Base-by-base conservation (phyloP, 2,888 invertebrate genomes). In the Athetis lepigone region DNA sequence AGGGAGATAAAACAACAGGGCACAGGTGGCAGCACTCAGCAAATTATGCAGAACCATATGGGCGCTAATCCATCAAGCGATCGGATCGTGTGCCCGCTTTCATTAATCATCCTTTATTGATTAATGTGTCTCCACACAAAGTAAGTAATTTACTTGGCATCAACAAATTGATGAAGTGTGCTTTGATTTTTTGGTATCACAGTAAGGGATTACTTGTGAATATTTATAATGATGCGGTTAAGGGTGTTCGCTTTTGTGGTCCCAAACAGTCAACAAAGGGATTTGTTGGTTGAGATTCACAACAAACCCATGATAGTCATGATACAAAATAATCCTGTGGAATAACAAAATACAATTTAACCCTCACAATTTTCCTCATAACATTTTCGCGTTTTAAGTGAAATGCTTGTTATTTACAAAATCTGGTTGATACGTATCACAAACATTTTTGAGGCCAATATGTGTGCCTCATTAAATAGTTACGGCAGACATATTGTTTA, bases 41-140 rank as follows among this genome's bases (percentile, higher is more conserved):
- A 89, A 91, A 93, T 94, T 93, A 94, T 93, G 92, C 93, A 90
- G 90, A 89, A 87, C 89, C 93, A 92, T 92, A 92, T 92, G 94
- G 92, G 84, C 86, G 90, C 92, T 93, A 95, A 94, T 94, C 93
- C 93, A 94, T 95, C 94, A 95, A 89, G 80, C 90, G 89, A 92
- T 92, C 90, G 89, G 89, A 90, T 90, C 89, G 87, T 86, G 85
- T 81, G 89, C 87, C 82, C 77, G 85, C 88, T 86, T 82, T 84
- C 93, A 95, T 95, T 93, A 94, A 95, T 95, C 94, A 95, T 91
- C 87, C 90, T 86, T 85, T 90, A 94, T 94, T 94, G 94, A 94
- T 95, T 94, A 93, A 94, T 93, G 92, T 92, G 91, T 93, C 90
- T 83, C 87, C 88, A 80, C 86, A 89, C 88, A 91, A 92, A 92